phyloP scores from a whole-genome alignment of 2,797 vertebrate species.

The Eulemur mongoz region DNA sequence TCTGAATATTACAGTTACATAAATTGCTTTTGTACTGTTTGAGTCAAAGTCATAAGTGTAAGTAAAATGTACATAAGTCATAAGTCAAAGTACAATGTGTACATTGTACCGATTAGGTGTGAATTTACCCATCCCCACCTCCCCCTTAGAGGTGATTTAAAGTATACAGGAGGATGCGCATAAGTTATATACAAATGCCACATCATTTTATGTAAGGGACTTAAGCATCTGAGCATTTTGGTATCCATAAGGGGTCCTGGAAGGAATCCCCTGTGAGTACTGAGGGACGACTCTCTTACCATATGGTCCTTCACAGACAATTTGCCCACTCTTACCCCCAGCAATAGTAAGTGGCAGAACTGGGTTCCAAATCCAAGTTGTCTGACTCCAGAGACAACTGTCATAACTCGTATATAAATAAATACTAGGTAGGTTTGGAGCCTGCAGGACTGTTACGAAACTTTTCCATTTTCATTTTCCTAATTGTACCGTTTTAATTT shows the following conservation, averaged over 20 bases:
- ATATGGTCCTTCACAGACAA: neutral
- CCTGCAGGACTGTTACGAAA: neutral
- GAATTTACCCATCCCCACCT: no score
- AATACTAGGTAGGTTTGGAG: neutral
- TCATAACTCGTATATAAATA: neutral
- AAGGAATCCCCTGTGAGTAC: neutral
- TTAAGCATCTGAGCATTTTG: neutral
- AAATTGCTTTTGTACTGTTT: no score
- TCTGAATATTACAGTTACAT: no score
- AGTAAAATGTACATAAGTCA: no score
- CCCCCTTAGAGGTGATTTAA: neutral
- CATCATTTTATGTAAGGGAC: neutral
- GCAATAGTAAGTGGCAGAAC: neutral
- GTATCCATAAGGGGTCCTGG: neutral
- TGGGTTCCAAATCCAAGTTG: neutral
- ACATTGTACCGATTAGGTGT: no score
- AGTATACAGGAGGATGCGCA: neutral
- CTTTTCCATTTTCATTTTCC: neutral
- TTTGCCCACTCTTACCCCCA: neutral
- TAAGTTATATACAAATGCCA: neutral
- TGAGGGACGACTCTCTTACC: neutral
- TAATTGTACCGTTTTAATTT: conserved; percentile 8
- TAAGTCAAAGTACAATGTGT: no score
- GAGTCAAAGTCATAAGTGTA: no score
- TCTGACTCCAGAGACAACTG: neutral